These are phyloP conservation scores for Anthophora plumipes DNA, from an alignment of 2,888 invertebrate genomes.

Conservation along the genomic window DNA sequence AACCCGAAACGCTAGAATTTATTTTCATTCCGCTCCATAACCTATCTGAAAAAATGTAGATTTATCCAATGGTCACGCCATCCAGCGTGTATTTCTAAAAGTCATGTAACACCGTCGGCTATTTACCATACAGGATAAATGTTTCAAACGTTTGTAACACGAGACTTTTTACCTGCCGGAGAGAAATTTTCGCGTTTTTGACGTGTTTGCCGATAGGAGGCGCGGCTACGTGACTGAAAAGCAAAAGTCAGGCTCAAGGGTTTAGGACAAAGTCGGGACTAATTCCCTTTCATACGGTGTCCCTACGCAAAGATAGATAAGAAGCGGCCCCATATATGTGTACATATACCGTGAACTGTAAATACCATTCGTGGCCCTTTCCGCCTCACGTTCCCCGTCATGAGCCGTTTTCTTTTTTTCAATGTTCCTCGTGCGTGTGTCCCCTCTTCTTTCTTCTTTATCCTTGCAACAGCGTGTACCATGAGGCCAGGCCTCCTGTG, in stretches of 20 bases:
- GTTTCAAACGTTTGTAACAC: not conserved
- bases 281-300: conserved; percentile 53
- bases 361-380: conserved; percentile 33
- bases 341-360: conserved; percentile 40
- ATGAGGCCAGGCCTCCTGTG: conserved; percentile 14
- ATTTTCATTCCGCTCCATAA: not conserved
- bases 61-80: not conserved
- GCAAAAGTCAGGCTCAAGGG: conserved; percentile 35
- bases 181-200: conserved; percentile 37
- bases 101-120: conserved; percentile 14
- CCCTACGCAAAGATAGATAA: conserved; percentile 51
- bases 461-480: conserved; percentile 15
- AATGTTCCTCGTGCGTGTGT: conserved; percentile 8
- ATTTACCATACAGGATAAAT: conserved; percentile 1
- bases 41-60: conserved; percentile 13
- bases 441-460: conserved; percentile 15
- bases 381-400: not conserved
- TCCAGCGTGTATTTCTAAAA: not conserved
- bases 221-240: conserved; percentile 43
- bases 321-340: conserved; percentile 24
- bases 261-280: conserved; percentile 45
- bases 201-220: conserved; percentile 8
- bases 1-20: too few species aligned
- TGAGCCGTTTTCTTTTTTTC: conserved; percentile 15
- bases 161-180: not conserved